Conservation (phyloP, 1,140 invertebrate species). For the Megathymus violae region DNA sequence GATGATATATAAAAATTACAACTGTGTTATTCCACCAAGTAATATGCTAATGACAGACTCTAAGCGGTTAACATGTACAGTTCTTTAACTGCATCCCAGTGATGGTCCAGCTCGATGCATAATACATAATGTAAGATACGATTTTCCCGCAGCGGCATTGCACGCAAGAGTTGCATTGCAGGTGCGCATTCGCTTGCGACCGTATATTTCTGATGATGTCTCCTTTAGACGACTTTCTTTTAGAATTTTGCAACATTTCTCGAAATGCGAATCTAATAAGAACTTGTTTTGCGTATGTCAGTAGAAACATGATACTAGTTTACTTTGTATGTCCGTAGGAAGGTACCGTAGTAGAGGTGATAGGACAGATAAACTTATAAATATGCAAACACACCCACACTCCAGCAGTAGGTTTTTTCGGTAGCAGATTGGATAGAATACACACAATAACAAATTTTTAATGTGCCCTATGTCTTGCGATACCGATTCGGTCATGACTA, state of each 20-base stretch:
- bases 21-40: conserved; percentile 17
- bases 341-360: too few species aligned
- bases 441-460: too few species aligned
- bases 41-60: conserved; percentile 34
- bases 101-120: conserved; percentile 56
- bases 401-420: too few species aligned
- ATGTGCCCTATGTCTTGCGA: too few species aligned
- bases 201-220: conserved; percentile 55
- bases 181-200: conserved; percentile 63
- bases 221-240: conserved; percentile 71
- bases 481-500: too few species aligned
- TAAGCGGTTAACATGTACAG: conserved; percentile 42
- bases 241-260: conserved; percentile 39
- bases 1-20: conserved; percentile 7
- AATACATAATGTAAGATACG: conserved; percentile 71
- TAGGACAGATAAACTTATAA: too few species aligned
- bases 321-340: too few species aligned
- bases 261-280: conserved; percentile 32
- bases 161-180: conserved; percentile 71
- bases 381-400: too few species aligned
- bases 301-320: conserved; percentile 9
- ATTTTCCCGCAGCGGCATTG: conserved; percentile 61
- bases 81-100: conserved; percentile 46
- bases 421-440: too few species aligned
- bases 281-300: conserved; percentile 17